A percentile compares a stretch with the other conserved stretches of the same genome.
These are phyloP conservation scores for Pomatorhinus ruficollis DNA, from an alignment of 2,113 vertebrate species.

Conservation along the genomic window DNA sequence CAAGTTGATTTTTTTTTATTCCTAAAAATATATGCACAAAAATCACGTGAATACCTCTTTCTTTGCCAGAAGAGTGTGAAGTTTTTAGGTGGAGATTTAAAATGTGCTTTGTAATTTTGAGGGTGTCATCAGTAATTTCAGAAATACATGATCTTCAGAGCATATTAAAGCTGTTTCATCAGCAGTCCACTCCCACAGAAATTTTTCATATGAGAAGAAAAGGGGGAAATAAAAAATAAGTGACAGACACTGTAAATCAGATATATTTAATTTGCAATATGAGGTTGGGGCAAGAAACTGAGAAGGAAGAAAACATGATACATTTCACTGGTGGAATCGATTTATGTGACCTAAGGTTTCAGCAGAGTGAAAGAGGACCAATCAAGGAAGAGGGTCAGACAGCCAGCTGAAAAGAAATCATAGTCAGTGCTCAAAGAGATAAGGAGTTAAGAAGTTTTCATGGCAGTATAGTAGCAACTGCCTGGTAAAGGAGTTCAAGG, in stretches of 20 bases:
- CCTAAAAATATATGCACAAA: neutral
- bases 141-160: neutral
- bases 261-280: neutral
- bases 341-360: neutral
- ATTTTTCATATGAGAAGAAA: neutral
- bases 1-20: neutral
- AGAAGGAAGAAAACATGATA: neutral
- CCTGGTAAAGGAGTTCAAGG: neutral
- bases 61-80: neutral
- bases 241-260: neutral
- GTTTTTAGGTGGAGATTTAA: neutral
- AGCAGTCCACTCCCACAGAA: neutral
- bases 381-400: neutral
- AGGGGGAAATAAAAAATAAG: neutral
- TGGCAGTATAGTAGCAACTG: neutral
- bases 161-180: neutral
- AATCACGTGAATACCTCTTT: neutral
- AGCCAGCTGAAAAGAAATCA: neutral
- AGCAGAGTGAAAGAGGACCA: neutral
- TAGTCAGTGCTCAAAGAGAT: neutral
- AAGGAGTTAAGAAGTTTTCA: neutral
- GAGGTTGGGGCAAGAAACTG: neutral
- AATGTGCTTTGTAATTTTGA: neutral
- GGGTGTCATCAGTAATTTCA: neutral
- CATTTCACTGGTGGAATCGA: neutral